Conservation (phyloP, 1,140 invertebrate species). For the Diachasma alloeum region DNA sequence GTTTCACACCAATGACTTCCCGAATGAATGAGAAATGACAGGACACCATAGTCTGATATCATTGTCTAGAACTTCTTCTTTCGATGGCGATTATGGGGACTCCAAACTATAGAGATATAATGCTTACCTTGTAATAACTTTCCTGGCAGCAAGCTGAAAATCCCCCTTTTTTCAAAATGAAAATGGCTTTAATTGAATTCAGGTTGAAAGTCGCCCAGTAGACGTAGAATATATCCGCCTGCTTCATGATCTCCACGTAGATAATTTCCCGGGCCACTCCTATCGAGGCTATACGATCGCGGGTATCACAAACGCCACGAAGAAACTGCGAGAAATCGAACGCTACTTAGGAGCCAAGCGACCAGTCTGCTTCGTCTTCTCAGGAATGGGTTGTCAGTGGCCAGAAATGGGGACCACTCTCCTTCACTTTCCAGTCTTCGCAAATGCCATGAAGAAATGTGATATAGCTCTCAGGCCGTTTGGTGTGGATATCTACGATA, state of each 20-base stretch:
- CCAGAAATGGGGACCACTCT: conserved; percentile 79
- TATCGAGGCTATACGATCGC: conserved; percentile 69
- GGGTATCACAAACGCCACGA: conserved; percentile 51
- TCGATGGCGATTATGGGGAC: too few species aligned
- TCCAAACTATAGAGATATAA: too few species aligned
- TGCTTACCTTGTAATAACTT: too few species aligned
- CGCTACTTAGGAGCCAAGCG: conserved; percentile 69
- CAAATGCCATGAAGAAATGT: conserved; percentile 72
- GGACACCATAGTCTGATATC: too few species aligned
- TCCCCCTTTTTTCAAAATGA: too few species aligned
- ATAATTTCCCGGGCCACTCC: conserved; percentile 70
- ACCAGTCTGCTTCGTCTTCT: conserved; percentile 90
- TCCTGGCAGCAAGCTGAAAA: too few species aligned
- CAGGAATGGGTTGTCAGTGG: conserved; percentile 93
- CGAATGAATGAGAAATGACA: too few species aligned
- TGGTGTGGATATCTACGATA: conserved; percentile 80
- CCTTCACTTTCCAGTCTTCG: conserved; percentile 72
- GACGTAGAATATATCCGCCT: conserved; percentile 69
- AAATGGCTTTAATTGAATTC: too few species aligned
- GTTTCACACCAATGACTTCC: too few species aligned
- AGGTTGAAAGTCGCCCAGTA: conserved; percentile 62
- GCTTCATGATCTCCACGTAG: conserved; percentile 63
- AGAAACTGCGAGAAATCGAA: conserved; percentile 62
- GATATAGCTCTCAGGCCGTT: conserved; percentile 76
- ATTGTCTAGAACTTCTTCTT: too few species aligned